Evolutionary conservation across 2,113 vertebrate species (phyloP).

Genomic region (Excalfactoria chinensis): DNA sequence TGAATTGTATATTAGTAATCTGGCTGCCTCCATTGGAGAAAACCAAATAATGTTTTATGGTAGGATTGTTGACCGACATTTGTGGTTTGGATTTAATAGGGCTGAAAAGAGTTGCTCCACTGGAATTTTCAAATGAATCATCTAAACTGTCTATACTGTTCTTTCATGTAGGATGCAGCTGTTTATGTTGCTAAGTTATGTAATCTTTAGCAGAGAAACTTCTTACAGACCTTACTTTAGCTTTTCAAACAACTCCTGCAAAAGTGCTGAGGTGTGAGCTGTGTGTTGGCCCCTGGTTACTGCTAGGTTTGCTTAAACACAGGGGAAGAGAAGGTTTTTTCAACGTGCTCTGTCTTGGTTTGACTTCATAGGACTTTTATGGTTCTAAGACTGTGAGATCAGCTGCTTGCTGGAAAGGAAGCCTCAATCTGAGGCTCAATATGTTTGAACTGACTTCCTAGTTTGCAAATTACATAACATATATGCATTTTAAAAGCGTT

Average conservation of each 20-base stretch:
- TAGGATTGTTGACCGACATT: not conserved
- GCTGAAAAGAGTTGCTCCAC: not conserved
- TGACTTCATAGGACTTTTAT: not conserved
- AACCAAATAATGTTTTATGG: not conserved
- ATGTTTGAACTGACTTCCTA: not conserved
- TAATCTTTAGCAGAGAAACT: not conserved
- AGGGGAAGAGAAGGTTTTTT: not conserved
- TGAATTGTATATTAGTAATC: accelerated
- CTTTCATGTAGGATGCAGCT: accelerated
- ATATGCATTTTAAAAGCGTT: not conserved
- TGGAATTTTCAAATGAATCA: not conserved
- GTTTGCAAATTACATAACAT: not conserved
- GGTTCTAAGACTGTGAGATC: not conserved
- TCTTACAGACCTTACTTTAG: not conserved
- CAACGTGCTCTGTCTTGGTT: not conserved
- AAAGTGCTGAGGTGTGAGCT: not conserved
- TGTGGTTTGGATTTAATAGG: not conserved
- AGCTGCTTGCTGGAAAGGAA: not conserved
- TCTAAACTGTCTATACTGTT: not conserved
- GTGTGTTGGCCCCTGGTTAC: not conserved
- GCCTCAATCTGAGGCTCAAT: not conserved
- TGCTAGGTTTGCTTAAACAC: not conserved
- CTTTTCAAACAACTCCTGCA: not conserved
- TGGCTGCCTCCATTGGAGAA: not conserved
- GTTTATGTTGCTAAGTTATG: not conserved